phyloP scores from a whole-genome alignment of 2,888 invertebrate species.

The Chromoteleia sp. region DNA sequence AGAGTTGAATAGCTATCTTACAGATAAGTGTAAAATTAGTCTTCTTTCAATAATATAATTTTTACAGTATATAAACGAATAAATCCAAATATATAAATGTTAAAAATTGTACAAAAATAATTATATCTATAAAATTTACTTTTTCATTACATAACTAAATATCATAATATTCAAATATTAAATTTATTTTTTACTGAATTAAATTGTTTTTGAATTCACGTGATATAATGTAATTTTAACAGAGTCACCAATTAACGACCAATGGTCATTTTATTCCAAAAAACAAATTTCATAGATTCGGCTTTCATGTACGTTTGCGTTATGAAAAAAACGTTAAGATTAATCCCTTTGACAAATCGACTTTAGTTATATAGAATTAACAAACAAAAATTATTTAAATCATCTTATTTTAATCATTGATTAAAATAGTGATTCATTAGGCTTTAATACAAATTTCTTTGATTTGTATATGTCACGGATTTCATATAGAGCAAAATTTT shows the following conservation, averaged over 20 bases:
- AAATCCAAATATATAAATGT: not conserved
- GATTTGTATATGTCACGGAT: no score
- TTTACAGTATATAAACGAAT: not conserved
- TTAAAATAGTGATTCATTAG: conserved; percentile 26
- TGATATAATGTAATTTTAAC: no score
- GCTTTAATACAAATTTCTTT: not conserved
- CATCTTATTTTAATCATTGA: conserved; percentile 19
- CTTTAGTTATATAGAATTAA: not conserved
- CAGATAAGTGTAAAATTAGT: conserved; percentile 1
- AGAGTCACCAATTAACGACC: no score
- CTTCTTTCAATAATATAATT: not conserved
- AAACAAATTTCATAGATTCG: no score
- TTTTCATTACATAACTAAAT: not conserved
- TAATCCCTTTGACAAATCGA: not conserved
- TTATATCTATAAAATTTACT: conserved; percentile 64
- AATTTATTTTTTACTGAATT: not conserved
- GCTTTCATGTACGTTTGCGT: no score
- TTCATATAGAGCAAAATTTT: no score
- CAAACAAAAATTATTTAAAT: not conserved
- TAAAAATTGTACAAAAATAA: conserved; percentile 26
- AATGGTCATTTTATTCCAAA: no score
- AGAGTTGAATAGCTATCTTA: not conserved
- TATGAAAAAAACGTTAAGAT: not conserved
- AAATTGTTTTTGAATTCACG: no score
- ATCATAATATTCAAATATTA: not conserved